Evolutionary conservation across 2,888 invertebrate genomes (phyloP).

Genomic region (Melanotus villosus): DNA sequence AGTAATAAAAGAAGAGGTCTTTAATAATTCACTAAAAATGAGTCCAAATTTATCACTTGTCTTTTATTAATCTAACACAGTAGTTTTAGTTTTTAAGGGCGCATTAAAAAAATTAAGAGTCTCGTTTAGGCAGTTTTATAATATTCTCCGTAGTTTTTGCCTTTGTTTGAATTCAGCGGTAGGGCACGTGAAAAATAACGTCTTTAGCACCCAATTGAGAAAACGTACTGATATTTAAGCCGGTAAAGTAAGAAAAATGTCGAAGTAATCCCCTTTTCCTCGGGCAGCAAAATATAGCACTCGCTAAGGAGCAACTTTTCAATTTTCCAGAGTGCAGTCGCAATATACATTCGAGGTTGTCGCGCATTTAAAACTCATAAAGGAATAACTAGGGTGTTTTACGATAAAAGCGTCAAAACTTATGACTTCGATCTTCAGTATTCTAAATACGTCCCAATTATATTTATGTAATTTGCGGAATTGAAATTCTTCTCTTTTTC

Average conservation of each 20-base stretch:
- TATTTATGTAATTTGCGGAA: neutral
- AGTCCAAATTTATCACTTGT: too few relatives aligned
- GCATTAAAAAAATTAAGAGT: neutral
- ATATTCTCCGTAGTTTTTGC: neutral
- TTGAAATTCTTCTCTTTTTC: too few relatives aligned
- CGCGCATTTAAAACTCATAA: neutral
- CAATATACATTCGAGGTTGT: neutral
- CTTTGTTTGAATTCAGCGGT: conserved; percentile 5
- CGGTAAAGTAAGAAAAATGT: conserved; percentile 34
- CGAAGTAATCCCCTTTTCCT: conserved; percentile 29
- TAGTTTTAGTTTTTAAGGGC: too few relatives aligned
- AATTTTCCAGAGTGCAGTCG: conserved; percentile 39
- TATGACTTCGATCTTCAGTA: neutral
- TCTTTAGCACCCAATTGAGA: conserved; percentile 19
- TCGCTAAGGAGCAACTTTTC: conserved; percentile 50
- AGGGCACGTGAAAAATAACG: conserved; percentile 12
- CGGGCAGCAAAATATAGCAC: conserved; percentile 31
- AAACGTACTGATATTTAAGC: conserved; percentile 29
- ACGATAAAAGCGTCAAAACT: neutral
- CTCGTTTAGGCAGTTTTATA: neutral
- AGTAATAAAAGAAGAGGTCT: too few relatives aligned
- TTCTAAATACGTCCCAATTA: neutral
- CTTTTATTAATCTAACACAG: too few relatives aligned
- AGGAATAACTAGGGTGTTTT: neutral
- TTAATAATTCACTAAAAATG: too few relatives aligned